Evolutionary conservation across 2,888 invertebrate genomes (phyloP), one percentile per base, ranked within the genome.

Genomic region (Conchocele bisecta): DNA sequence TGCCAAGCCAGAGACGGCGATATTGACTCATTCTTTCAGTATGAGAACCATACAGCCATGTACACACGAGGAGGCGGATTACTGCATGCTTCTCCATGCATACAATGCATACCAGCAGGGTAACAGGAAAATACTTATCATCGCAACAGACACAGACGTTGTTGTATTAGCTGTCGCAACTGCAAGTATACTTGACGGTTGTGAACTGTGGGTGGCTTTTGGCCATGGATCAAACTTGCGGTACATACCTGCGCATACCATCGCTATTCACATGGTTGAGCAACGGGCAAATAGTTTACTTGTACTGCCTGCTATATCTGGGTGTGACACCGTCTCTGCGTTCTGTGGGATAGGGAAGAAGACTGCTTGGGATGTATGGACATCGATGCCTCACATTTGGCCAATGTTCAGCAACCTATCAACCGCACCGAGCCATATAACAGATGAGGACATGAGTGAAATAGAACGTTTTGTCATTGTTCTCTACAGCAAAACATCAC

Each of bases 381-480:
- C n/a, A n/a, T n/a, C n/a, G n/a, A n/a, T n/a, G n/a, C n/a, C n/a
- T n/a, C n/a, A n/a, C n/a, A 65, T 35, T 53, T 63, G 7, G 54
- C 68, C 20, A 69, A 71, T 63, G n/a, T n/a, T n/a, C n/a, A n/a
- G n/a, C n/a, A n/a, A n/a, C n/a, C n/a, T n/a, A n/a, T n/a, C n/a
- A n/a, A n/a, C n/a, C n/a, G n/a, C n/a, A n/a, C n/a, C n/a, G n/a
- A n/a, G n/a, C n/a, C n/a, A n/a, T n/a, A 17, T 51, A 5, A 15
- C 51, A 6, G 51, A 51, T 24, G 13, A 28, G 4, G 51, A 51
- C 13, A 51, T 51, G 7, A 15, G n/a, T 51, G 7, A 15, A 7
- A 35, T 81, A 15, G 82, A 81, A 39, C 28, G 68, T 35, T 78
- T 66, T 64, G 71, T 75, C 20, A 66, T 78, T 15, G 51, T 83